phyloP scores from a whole-genome alignment of 2,888 invertebrate genomes.

The Stomorhina lunata region DNA sequence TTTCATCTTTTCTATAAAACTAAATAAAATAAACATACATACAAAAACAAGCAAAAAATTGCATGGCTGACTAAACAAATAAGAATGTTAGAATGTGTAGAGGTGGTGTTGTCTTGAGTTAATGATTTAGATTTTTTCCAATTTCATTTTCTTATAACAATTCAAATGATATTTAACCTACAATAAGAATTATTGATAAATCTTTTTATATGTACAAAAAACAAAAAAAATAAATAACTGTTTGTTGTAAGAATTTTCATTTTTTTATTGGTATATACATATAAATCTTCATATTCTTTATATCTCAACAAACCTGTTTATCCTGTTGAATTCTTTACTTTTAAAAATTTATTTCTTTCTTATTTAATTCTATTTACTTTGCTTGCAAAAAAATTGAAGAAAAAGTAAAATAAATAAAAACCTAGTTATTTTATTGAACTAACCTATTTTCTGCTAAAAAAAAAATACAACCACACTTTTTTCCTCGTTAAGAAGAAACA shows the following conservation, averaged over 20 bases:
- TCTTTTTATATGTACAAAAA: neutral
- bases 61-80: conserved; percentile 58
- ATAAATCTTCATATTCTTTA: conserved; percentile 4
- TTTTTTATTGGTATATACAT: conserved; percentile 7
- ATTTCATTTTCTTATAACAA: conserved; percentile 18
- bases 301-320: conserved; percentile 33
- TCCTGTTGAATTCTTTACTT: neutral
- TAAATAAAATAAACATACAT: too few species aligned
- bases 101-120: conserved; percentile 1
- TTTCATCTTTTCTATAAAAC: conserved; percentile 33
- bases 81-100: conserved; percentile 40
- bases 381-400: neutral
- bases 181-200: conserved; percentile 43
- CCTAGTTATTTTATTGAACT: conserved; percentile 63
- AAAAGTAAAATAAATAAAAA: conserved; percentile 26
- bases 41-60: conserved; percentile 39
- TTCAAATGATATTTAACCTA: conserved; percentile 57
- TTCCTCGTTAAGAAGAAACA: too few species aligned
- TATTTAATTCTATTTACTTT: conserved; percentile 22
- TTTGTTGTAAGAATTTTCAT: conserved; percentile 53
- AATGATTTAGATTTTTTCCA: conserved; percentile 34
- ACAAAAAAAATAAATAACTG: conserved; percentile 37
- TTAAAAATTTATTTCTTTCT: conserved; percentile 27
- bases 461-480: neutral
- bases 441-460: conserved; percentile 55